phyloP scores from a whole-genome alignment of 2,888 invertebrate species.

The Drosophila vallismaia region DNA sequence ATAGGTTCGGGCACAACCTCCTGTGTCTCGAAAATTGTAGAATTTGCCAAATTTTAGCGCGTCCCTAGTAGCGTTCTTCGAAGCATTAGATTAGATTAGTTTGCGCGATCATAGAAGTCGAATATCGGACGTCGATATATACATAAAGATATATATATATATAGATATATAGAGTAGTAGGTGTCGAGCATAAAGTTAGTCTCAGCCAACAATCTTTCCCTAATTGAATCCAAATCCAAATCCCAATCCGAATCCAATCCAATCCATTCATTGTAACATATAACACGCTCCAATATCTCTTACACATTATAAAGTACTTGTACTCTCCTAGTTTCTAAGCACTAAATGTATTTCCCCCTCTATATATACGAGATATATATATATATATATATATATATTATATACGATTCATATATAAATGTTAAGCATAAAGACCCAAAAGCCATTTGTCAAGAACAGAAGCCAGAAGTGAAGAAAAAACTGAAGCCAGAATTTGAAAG shows the following conservation, averaged over 20 bases:
- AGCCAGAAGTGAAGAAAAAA: conserved; percentile 14
- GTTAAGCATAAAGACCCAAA: conserved; percentile 37
- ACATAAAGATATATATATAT: conserved; percentile 13
- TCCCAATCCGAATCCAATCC: conserved; percentile 19
- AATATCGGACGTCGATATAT: conserved; percentile 25
- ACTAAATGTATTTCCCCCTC: conserved; percentile 56
- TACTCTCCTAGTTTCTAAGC: conserved; percentile 60
- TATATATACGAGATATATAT: conserved; percentile 30
- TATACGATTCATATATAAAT: conserved; percentile 25
- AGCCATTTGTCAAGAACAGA: conserved; percentile 49
- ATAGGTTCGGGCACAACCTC: conserved; percentile 13
- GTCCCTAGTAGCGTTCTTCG: conserved; percentile 49
- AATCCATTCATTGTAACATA: conserved; percentile 67
- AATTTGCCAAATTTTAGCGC: conserved; percentile 75
- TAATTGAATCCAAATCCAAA: conserved; percentile 4
- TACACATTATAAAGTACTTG: conserved; percentile 41
- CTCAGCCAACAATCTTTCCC: conserved; percentile 30
- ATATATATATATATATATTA: conserved; percentile 3
- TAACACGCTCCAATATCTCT: conserved; percentile 47
- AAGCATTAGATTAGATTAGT: conserved; percentile 40
- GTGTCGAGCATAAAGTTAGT: conserved; percentile 31
- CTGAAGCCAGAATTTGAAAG: conserved; percentile 34
- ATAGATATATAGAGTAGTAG: conserved; percentile 31
- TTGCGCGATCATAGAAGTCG: conserved; percentile 23
- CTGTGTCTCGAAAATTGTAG: conserved; percentile 49